Evolutionary conservation across 2,888 invertebrate genomes (phyloP).

Genomic region (Hydrotaea diabolus): DNA sequence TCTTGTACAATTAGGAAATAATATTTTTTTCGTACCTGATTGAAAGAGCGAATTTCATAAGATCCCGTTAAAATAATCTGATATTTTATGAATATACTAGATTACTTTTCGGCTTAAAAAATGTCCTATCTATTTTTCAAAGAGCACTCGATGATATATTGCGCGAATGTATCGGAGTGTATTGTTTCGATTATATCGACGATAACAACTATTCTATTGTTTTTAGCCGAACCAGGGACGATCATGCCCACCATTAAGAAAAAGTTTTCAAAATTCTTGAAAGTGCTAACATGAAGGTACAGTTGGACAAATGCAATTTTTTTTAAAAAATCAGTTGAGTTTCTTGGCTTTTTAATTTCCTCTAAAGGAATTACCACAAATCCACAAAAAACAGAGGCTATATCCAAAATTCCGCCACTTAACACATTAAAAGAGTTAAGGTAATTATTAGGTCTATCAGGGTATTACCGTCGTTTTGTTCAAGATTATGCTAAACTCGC

Average conservation of each 20-base stretch:
- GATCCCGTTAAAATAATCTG: conserved; percentile 13
- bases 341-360: neutral
- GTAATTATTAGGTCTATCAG: neutral
- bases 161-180: neutral
- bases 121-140: neutral
- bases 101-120: conserved; percentile 31
- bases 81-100: conserved; percentile 27
- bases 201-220: neutral
- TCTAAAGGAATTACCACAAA: neutral
- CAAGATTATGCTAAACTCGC: neutral
- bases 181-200: conserved; percentile 17
- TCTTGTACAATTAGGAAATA: neutral
- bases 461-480: neutral
- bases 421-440: neutral
- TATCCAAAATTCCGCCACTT: neutral
- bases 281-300: conserved; percentile 7
- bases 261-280: conserved; percentile 15
- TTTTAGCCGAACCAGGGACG: neutral
- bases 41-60: conserved; percentile 36
- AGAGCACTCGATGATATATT: neutral
- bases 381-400: neutral
- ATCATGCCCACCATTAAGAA: neutral
- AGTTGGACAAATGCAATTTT: neutral
- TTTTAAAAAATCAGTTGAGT: conserved; percentile 1
- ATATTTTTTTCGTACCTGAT: neutral